Base-by-base conservation (phyloP, 2,888 invertebrate species). In the Melipona bicolor region DNA sequence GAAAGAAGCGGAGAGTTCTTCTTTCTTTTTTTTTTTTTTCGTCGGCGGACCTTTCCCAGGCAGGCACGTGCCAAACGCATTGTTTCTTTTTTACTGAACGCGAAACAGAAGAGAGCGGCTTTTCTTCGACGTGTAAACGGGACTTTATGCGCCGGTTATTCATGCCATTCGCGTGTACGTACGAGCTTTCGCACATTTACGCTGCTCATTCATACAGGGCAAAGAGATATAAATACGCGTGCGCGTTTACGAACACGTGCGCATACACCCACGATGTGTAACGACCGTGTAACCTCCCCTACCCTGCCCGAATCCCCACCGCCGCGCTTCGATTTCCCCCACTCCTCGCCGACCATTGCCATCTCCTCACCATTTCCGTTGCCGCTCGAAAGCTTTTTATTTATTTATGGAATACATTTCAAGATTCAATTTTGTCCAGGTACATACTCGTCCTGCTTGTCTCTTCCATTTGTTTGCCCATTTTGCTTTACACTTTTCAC, bases 321-420 rank as follows among this genome's bases (percentile, higher is more conserved):
- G 21, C 50, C 6, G 27, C 19, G 11, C 43, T 36, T 13, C 24
- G 2, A 50, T 21, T 21, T 32, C n/a, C 24, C 43, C 49, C 76
- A 24, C 19, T 54, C 6, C 43, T 32, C 17, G 43, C 43, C 43
- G 43, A 43, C 67, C 52, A 21, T 56, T 81, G 43, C 64, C 65
- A 43, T 85, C 77, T 49, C 59, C 59, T 67, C 71, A n/a, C 54
- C 75, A 27, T 49, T 67, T 36, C 75, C 24, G 43, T 65, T 68
- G 59, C 75, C 59, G 59, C 80, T 83, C 74, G 83, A 81, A 83
- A 85, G 86, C 71, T 82, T 90, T 89, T 91, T 90, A 91, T 90
- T 91, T 91, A 91, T 91, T 91, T 91, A 90, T 88, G 89, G 88
- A 89, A 91, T 91, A 87, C 88, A 90, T 89, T 90, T 83, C 84